These are phyloP conservation scores for Pluvialis apricaria DNA, from an alignment of 2,113 vertebrate genomes.

Conservation along the genomic window DNA sequence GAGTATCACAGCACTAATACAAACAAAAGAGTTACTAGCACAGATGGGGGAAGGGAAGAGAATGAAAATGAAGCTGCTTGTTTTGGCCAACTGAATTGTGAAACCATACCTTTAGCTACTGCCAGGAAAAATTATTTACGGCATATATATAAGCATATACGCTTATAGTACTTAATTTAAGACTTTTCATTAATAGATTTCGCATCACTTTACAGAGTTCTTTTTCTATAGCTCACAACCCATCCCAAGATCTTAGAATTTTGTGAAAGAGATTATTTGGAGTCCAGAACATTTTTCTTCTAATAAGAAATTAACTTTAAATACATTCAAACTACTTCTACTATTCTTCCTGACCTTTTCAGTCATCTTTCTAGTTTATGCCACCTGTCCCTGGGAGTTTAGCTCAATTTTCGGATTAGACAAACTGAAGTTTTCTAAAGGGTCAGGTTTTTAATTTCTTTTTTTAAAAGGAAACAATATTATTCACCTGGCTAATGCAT, in stretches of 20 bases:
- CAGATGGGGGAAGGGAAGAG: neutral
- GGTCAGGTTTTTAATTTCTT: too few relatives aligned
- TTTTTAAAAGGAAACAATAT: neutral
- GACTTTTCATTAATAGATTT: neutral
- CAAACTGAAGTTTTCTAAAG: neutral
- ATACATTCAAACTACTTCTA: neutral
- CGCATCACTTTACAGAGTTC: neutral
- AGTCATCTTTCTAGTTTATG: neutral
- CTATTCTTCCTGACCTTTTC: neutral
- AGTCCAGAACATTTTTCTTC: neutral
- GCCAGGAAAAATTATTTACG: neutral
- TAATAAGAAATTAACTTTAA: neutral
- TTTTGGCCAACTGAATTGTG: neutral
- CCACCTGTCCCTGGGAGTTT: neutral
- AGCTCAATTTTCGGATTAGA: neutral
- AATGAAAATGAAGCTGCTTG: neutral
- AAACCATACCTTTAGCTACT: neutral
- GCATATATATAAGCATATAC: neutral
- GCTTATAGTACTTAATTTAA: neutral
- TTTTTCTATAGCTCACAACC: neutral
- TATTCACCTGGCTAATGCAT: neutral
- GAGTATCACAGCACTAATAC: neutral
- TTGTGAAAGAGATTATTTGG: neutral
- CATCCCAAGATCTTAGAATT: neutral
- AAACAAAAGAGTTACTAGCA: neutral